These are phyloP conservation scores for Ictalurus furcatus DNA, from an alignment of 2,113 vertebrate genomes.

Conservation along the genomic window DNA sequence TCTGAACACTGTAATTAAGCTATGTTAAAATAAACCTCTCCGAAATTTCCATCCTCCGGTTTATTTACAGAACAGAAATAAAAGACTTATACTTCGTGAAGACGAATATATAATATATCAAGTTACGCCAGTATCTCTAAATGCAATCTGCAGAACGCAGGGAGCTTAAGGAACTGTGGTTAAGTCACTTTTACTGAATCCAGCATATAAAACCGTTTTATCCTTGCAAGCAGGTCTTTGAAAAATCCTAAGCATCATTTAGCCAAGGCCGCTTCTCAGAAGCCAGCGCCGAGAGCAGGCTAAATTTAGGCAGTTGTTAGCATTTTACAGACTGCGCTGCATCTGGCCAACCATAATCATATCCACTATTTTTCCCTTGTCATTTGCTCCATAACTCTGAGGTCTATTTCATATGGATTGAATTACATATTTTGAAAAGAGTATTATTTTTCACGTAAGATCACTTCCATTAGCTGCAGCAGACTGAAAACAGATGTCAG, in stretches of 20 bases:
- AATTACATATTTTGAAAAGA: constrained; percentile 61
- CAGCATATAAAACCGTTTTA: constrained; percentile 44
- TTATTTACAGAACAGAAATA: constrained; percentile 8
- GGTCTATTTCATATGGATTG: constrained; percentile 59
- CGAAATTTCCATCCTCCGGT: background rate
- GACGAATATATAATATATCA: background rate
- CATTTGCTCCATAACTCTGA: constrained; percentile 50
- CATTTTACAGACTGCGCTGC: constrained; percentile 44
- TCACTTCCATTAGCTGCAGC: constrained; percentile 58
- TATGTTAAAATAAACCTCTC: background rate
- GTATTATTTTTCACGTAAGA: constrained; percentile 56
- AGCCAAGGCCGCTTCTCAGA: constrained; percentile 41
- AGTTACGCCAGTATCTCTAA: constrained; percentile 10
- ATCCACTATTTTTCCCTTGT: constrained; percentile 45
- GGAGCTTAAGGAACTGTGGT: constrained; percentile 9
- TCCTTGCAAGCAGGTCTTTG: constrained; percentile 25
- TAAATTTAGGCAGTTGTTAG: constrained; percentile 53
- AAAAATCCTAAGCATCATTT: constrained; percentile 33
- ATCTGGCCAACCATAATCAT: constrained; percentile 48
- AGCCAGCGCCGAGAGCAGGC: constrained; percentile 33
- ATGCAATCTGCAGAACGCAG: background rate
- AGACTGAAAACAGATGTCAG: constrained; percentile 66
- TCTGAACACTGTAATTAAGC: constrained; percentile 12
- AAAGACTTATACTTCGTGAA: background rate
- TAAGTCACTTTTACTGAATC: constrained; percentile 24